A percentile compares a stretch with the other conserved stretches of the same genome.
phyloP scores from a whole-genome alignment of 2,113 vertebrate genomes.

The Hydrochoerus hydrochaeris region DNA sequence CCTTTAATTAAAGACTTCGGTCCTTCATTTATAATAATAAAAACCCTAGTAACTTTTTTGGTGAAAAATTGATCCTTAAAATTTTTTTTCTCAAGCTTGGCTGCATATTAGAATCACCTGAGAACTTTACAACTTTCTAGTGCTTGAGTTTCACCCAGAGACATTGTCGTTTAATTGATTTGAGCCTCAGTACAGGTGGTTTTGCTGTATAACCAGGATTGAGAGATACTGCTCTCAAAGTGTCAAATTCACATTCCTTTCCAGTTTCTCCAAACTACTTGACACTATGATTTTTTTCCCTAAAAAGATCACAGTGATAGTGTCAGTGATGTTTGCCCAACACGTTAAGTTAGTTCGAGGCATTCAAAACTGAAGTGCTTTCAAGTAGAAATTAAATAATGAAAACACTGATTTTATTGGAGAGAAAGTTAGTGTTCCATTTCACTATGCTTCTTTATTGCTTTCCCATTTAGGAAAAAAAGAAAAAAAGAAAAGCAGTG shows the following conservation, averaged over 20 bases:
- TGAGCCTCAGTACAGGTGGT: neutral
- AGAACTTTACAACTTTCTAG: neutral
- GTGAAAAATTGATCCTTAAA: neutral
- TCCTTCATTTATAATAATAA: slow-evolving; percentile 60
- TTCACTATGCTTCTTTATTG: slow-evolving; percentile 69
- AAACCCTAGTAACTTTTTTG: slow-evolving; percentile 42
- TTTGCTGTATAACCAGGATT: neutral
- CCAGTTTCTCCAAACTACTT: slow-evolving; percentile 42
- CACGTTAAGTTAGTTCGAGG: slow-evolving; percentile 72
- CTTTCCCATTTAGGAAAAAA: slow-evolving; percentile 72
- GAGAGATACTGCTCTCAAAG: neutral
- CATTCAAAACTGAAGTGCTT: slow-evolving; percentile 79
- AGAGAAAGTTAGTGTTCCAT: slow-evolving; percentile 72
- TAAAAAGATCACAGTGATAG: neutral
- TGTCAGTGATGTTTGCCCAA: slow-evolving; percentile 53
- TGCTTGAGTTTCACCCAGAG: neutral
- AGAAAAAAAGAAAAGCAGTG: slow-evolving; percentile 20
- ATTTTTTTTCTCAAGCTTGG: neutral
- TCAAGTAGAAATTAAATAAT: slow-evolving; percentile 79
- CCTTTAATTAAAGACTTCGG: slow-evolving; percentile 70
- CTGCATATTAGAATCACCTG: neutral
- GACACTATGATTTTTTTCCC: neutral
- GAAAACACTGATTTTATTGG: slow-evolving; percentile 75
- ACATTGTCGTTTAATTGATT: neutral
- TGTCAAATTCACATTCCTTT: neutral